Evolutionary conservation across 2,113 vertebrate genomes (phyloP).

Genomic region (Colistium nudipinnis): DNA sequence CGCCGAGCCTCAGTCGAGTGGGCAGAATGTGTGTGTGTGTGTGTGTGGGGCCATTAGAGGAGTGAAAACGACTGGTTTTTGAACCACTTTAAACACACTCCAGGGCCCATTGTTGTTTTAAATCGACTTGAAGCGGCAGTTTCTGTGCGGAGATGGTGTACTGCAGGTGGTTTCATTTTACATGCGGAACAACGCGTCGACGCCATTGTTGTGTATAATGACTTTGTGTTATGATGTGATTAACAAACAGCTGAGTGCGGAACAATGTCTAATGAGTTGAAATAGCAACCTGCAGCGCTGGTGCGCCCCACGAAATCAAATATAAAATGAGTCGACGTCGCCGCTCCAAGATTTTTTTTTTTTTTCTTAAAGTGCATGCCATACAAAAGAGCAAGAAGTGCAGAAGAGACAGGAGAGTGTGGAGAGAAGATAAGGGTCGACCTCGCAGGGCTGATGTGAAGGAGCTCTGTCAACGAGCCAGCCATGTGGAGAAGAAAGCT

Average conservation of each 20-base stretch:
- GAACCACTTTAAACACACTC: neutral
- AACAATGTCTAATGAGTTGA: neutral
- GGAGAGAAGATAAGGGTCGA: slow-evolving; percentile 39
- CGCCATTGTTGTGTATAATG: slow-evolving; percentile 18
- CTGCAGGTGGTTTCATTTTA: slow-evolving; percentile 14
- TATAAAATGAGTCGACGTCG: too few relatives aligned
- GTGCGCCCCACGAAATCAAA: too few relatives aligned
- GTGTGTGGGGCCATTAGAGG: neutral
- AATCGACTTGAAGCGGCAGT: slow-evolving; percentile 6
- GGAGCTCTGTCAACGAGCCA: slow-evolving; percentile 60
- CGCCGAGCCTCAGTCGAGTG: neutral
- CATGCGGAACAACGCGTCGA: slow-evolving; percentile 12
- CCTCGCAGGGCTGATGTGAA: slow-evolving; percentile 51
- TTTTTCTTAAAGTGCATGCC: neutral
- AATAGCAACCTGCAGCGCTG: too few relatives aligned
- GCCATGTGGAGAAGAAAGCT: slow-evolving; percentile 58
- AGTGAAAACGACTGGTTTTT: neutral
- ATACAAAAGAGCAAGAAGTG: neutral
- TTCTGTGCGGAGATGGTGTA: neutral
- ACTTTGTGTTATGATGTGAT: slow-evolving; percentile 6
- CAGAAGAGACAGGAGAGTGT: slow-evolving; percentile 10
- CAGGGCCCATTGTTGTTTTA: neutral
- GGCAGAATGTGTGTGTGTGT: neutral
- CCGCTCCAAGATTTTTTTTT: too few relatives aligned
- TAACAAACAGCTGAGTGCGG: neutral